These are phyloP conservation scores for Tragelaphus strepsiceros DNA, from an alignment of 2,113 vertebrate genomes.

Conservation along the genomic window DNA sequence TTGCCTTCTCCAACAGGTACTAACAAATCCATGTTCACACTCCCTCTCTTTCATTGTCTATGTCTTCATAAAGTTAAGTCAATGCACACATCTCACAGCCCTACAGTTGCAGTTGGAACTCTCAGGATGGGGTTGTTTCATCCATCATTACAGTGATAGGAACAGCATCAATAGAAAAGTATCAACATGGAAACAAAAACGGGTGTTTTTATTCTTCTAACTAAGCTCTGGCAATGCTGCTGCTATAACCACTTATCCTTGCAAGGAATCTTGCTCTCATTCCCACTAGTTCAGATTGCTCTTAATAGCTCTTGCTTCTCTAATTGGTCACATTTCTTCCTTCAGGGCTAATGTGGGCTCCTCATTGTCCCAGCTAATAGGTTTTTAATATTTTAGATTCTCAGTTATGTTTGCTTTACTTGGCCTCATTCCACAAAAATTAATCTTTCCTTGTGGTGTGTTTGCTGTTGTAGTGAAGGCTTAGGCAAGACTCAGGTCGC, in stretches of 20 bases:
- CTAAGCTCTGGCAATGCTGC: not conserved
- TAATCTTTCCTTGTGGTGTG: conserved; percentile 35
- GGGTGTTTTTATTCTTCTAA: not conserved
- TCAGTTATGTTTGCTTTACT: conserved; percentile 22
- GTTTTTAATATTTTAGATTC: conserved; percentile 60
- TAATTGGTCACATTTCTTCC: conserved; percentile 10
- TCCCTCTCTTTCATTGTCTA: not conserved
- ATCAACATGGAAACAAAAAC: not conserved
- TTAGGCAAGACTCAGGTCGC: not conserved
- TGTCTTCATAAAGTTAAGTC: not conserved
- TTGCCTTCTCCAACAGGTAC: too few species aligned
- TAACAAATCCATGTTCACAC: not conserved
- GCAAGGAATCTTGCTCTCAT: not conserved
- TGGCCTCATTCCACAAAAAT: conserved; percentile 44
- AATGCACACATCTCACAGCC: not conserved
- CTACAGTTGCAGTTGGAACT: not conserved
- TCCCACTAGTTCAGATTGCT: not conserved
- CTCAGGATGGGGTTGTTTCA: not conserved
- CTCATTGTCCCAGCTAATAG: conserved; percentile 38
- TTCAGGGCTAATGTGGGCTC: conserved; percentile 8
- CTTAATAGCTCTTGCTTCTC: conserved; percentile 7
- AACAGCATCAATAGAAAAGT: not conserved
- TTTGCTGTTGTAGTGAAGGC: conserved; percentile 24
- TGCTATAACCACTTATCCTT: not conserved
- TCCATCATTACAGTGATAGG: not conserved